These are phyloP conservation scores for Pampus argenteus DNA, from an alignment of 2,797 vertebrate genomes.

Conservation along the genomic window DNA sequence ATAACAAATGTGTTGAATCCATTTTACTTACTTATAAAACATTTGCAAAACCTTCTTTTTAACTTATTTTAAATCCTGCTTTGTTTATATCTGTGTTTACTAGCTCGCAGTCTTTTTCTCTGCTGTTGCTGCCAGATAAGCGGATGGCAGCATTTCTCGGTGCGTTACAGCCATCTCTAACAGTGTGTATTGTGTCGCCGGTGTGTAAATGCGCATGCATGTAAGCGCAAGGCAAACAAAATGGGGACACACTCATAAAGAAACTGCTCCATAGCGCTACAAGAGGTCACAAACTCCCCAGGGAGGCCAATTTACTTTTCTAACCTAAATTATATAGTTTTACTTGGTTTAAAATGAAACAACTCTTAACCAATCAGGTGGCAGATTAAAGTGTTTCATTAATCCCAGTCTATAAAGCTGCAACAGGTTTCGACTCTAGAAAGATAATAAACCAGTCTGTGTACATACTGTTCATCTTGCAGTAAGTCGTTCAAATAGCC, in stretches of 20 bases:
- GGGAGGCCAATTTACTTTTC: background rate
- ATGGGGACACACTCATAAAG: no score
- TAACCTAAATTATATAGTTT: background rate
- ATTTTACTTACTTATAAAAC: background rate
- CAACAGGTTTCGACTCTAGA: background rate
- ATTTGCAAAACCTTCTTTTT: background rate
- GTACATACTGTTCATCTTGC: background rate
- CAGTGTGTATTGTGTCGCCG: background rate
- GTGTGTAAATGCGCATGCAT: background rate
- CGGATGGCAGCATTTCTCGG: background rate
- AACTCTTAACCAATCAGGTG: background rate
- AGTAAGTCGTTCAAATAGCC: background rate
- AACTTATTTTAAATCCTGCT: background rate
- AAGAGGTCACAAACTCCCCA: no score
- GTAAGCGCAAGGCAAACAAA: no score
- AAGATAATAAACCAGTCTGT: conserved; percentile 10
- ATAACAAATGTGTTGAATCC: background rate
- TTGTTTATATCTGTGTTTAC: background rate
- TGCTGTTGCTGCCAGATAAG: background rate
- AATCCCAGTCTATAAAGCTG: background rate
- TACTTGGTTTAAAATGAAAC: background rate
- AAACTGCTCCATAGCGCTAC: no score
- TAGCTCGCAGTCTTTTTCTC: background rate
- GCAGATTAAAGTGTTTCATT: background rate
- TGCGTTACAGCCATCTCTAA: background rate